A percentile compares a stretch with the other conserved stretches of the same genome.
Evolutionary conservation across 2,113 vertebrate genomes (phyloP).

Genomic region (Xiphorhynchus elegans): DNA sequence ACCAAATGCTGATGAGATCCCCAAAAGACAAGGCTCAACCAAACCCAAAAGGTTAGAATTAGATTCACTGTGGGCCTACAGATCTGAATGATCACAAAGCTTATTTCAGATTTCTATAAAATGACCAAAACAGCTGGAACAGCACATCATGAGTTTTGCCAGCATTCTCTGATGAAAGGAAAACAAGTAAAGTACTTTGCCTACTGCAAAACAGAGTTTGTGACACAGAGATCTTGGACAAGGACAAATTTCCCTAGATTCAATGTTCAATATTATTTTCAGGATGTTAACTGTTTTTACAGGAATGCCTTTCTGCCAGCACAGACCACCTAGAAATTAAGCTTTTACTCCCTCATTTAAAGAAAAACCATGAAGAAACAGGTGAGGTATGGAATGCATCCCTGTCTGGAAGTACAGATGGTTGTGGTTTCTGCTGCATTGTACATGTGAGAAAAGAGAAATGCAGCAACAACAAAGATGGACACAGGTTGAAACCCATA

Average conservation of each 20-base stretch:
- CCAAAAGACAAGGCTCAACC: neutral
- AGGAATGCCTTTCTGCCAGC: neutral
- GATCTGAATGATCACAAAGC: neutral
- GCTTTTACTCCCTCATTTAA: neutral
- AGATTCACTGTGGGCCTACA: neutral
- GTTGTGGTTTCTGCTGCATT: neutral
- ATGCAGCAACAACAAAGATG: neutral
- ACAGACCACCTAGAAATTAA: neutral
- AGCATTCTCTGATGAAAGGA: neutral
- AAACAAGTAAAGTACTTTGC: neutral
- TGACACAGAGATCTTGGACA: neutral
- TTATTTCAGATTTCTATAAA: neutral
- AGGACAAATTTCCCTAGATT: neutral
- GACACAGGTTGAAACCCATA: neutral
- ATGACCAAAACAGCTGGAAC: neutral
- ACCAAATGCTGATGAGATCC: neutral
- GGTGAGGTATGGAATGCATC: neutral
- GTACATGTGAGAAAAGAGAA: neutral
- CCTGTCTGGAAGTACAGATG: neutral
- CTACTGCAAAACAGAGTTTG: neutral
- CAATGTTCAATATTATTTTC: neutral
- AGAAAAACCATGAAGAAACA: neutral
- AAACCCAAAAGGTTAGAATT: neutral
- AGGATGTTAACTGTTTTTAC: neutral
- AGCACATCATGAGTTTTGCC: neutral